A percentile compares a stretch with the other conserved stretches of the same genome.
Conservation (phyloP, 2,113 vertebrate species). For the human (Homo sapiens) region DNA sequence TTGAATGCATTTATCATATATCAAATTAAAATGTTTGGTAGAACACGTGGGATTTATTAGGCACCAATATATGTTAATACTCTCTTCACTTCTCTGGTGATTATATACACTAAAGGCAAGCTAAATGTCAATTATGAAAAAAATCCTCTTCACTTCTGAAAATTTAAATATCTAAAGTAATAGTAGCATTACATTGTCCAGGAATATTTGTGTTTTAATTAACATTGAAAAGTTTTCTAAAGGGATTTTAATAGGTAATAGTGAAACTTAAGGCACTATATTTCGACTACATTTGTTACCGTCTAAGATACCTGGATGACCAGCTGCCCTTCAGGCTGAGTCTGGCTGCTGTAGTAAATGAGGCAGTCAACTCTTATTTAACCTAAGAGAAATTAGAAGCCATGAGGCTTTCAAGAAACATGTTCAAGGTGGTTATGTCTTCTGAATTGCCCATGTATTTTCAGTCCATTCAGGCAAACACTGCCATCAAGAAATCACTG, state of each 20-base stretch:
- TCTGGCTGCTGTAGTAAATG: neutral
- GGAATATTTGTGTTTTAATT: neutral
- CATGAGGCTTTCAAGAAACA: conserved; percentile 6
- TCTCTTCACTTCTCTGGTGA: neutral
- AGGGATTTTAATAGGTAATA: conserved; percentile 26
- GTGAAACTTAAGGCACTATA: neutral
- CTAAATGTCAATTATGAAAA: neutral
- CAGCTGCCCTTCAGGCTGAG: neutral
- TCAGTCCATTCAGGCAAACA: conserved; percentile 15
- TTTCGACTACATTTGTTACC: neutral
- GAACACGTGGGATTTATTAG: neutral
- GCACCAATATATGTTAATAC: neutral
- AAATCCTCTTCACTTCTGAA: neutral
- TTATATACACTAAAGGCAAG: neutral
- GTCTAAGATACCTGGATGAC: neutral
- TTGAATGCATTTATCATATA: neutral
- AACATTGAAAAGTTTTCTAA: conserved; percentile 67
- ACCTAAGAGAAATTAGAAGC: conserved; percentile 36
- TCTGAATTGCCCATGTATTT: conserved; percentile 39
- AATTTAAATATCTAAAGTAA: neutral
- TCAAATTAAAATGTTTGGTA: neutral
- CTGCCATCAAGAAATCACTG: conserved; percentile 32
- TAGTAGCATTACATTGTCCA: neutral
- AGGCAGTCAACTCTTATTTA: conserved; percentile 21
- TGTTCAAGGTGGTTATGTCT: conserved; percentile 24